phyloP scores from a whole-genome alignment of 2,888 invertebrate species.

The Merodon equestris region DNA sequence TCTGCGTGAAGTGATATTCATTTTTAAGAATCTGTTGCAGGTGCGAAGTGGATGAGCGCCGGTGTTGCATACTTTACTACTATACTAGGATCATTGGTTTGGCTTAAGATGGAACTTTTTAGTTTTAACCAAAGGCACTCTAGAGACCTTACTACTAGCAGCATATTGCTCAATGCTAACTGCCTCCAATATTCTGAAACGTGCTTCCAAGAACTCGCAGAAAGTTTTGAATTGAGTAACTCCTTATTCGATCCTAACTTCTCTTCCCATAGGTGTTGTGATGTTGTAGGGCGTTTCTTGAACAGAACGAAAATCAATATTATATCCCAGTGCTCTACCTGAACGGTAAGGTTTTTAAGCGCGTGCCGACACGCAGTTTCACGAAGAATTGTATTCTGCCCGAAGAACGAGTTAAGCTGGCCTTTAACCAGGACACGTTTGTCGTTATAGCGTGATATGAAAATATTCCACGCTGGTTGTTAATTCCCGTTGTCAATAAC shows the following conservation, averaged over 20 bases:
- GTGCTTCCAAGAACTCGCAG: slow-evolving; percentile 11
- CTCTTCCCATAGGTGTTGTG: slow-evolving; percentile 27
- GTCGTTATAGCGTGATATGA: no score
- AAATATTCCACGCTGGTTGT: no score
- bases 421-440: no score
- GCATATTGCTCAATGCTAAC: not conserved
- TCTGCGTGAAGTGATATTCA: slow-evolving; percentile 2
- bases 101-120: slow-evolving; percentile 4
- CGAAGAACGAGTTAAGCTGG: no score
- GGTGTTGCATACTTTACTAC: slow-evolving; percentile 16
- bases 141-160: not conserved
- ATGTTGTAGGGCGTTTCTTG: slow-evolving; percentile 12
- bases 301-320: slow-evolving; percentile 23
- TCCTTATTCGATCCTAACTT: not conserved
- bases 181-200: slow-evolving; percentile 7
- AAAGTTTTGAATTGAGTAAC: slow-evolving; percentile 11
- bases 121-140: not conserved
- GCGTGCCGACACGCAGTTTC: slow-evolving; percentile 16
- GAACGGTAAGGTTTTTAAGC: slow-evolving; percentile 8
- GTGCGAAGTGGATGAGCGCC: slow-evolving; percentile 10
- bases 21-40: slow-evolving; percentile 18
- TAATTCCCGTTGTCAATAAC: no score
- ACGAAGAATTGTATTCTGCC: no score
- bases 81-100: slow-evolving; percentile 1
- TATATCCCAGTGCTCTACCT: slow-evolving; percentile 20